A percentile compares a stretch with the other conserved stretches of the same genome.
These are phyloP conservation scores for Sciurus carolinensis DNA, from an alignment of 2,797 vertebrate genomes.

Conservation along the genomic window DNA sequence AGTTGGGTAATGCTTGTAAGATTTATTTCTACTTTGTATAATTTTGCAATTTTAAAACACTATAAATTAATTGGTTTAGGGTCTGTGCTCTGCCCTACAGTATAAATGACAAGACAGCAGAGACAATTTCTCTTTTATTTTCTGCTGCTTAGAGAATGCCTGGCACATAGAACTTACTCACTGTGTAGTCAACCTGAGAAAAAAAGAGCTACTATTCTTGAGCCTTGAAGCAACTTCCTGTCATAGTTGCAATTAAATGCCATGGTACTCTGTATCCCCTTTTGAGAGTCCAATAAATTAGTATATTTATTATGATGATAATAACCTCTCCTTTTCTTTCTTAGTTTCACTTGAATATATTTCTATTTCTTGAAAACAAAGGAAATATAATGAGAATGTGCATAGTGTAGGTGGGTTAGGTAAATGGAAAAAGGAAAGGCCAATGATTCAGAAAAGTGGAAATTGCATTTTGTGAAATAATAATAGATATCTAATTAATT, in stretches of 20 bases:
- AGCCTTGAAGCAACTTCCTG: background rate
- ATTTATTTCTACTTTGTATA: background rate
- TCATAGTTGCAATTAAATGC: background rate
- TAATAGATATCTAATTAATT: conserved; percentile 10
- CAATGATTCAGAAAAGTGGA: conserved; percentile 18
- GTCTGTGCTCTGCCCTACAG: background rate
- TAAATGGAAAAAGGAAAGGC: conserved; percentile 40
- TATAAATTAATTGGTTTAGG: conserved; percentile 33
- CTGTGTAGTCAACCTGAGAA: background rate
- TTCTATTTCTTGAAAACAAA: conserved; percentile 59
- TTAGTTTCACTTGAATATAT: conserved; percentile 40
- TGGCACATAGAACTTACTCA: background rate
- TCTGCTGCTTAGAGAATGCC: background rate
- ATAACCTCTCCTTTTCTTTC: conserved; percentile 5
- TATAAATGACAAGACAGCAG: background rate
- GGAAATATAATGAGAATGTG: background rate
- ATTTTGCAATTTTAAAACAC: background rate
- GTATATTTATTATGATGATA: background rate
- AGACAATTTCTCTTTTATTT: conserved; percentile 40
- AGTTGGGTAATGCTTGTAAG: background rate
- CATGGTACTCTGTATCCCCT: background rate
- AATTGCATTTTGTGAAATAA: conserved; percentile 50
- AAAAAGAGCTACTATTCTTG: background rate
- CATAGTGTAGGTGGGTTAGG: background rate
- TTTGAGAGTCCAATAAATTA: conserved; percentile 13